Evolutionary conservation across 2,797 vertebrate species (phyloP), one percentile per base, ranked within the genome.

Genomic region (Myotis myotis): DNA sequence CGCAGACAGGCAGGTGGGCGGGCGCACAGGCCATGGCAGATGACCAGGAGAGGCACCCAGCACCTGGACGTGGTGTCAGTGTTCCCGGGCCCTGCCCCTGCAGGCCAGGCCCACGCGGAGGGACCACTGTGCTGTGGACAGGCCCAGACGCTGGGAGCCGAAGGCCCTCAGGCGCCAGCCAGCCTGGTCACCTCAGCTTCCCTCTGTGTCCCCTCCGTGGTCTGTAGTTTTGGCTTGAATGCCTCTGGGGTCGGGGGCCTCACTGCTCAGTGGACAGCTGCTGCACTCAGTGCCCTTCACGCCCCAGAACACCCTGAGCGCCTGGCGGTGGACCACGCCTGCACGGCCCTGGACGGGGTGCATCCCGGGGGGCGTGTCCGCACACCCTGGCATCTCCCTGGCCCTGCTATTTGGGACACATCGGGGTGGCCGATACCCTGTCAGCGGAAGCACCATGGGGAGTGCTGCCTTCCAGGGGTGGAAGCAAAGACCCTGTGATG

Each of bases 301-400:
- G 19, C 3, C 0, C 62, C 0, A 0, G 60, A 15, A 30, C 4
- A 12, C 9, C 15, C 44, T 1, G 1, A 64, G 9, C 0, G 0
- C 36, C 28, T 74, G 44, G 74, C 20, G 0, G 0, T 8, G 25
- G 25, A 3, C 15, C 4, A 8, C 17, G 23, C 36, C 64, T 4
- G 2, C 10, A 4, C 20, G 22, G 13, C n/a, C 19, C 1, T 1
- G n/a, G n/a, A 33, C 17, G 8, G 64, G n/a, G n/a, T 20, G 64
- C 1, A 8, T 8, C n/a, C 64, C 30, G 3, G 13, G 2, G 0
- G 1, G 7, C 22, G 1, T 5, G 2, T 20, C 82, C 23, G 0
- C 13, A n/a, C 8, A 38, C 33, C n/a, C 28, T 20, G 28, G 15
- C 30, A 0, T n/a, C 57, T 22, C 53, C 71, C 11, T 13, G 57